Base-by-base conservation (phyloP, 2,888 invertebrate species). In the Ryuthela nishihirai region DNA sequence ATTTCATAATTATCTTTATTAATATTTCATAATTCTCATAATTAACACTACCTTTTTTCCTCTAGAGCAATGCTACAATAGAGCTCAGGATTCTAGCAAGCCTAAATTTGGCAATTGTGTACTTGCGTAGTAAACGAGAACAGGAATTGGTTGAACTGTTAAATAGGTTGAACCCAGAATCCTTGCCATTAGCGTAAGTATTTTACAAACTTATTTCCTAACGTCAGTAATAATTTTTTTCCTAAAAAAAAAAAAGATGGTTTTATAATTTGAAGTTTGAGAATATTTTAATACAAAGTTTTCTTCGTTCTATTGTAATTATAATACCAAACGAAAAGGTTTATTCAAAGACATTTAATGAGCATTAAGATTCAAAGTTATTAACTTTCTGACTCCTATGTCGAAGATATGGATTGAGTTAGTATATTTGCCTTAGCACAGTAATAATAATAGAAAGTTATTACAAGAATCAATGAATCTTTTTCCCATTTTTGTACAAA, bases 71-170 rank as follows among this genome's bases (percentile, higher is more conserved):
- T 42, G 84, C 84, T 73, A 92, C 94, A 74, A 80, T 87, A 66
- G 95, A 98, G 74, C 77, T 97, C 65, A 89, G 90, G 83, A 87
- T 92, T 67, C 94, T 98, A 74, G 90, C 94, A 20, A 93, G 94
- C 77, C 79, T 99, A 64, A 98, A 99, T 76, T 79, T 99, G 71
- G 97, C 94, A 23, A 93, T 99, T 69, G 92, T 98, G 21, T 98
- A 95, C 76, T 80, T 99, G 69, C 81, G 94, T 67, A 89, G 88
- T 38, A 86, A 92, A 73, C 80, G 94, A 65, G 92, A 95, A 72
- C 81, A 82, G 38, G 97, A 98, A 72, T 83, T 97, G 63, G 84
- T 85, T 64, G 84, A 85, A 67, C 81, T 98, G 35, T 81, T 94
- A 73, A 93, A 94, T 70, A 83, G 88, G 69, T 91, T 97, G 49